phyloP scores from a whole-genome alignment of 2,113 vertebrate genomes.

The Thomomys bottae region DNA sequence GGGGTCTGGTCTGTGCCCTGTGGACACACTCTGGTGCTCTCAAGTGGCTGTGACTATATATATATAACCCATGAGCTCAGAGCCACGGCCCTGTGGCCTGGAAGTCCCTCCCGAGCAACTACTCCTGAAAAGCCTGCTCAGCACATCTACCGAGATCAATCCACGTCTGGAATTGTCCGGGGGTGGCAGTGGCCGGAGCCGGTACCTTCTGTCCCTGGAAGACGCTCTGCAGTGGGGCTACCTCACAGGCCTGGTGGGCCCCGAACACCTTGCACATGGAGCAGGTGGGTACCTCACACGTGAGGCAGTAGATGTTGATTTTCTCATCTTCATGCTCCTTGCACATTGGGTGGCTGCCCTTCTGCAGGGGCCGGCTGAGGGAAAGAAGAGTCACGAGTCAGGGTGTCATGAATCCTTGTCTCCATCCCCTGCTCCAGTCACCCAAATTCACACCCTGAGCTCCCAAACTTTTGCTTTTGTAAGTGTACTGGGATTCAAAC shows the following conservation, averaged over 20 bases:
- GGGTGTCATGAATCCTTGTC: neutral
- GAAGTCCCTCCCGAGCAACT: conserved; percentile 58
- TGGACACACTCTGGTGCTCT: conserved; percentile 31
- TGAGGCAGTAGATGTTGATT: conserved; percentile 98
- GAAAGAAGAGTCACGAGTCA: neutral
- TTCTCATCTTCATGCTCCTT: conserved; percentile 96
- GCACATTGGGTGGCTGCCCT: conserved; percentile 93
- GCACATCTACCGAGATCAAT: conserved; percentile 67
- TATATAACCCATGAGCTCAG: conserved; percentile 83
- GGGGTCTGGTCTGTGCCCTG: conserved; percentile 17
- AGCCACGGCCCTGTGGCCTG: neutral
- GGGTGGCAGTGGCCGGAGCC: accelerated
- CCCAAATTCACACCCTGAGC: neutral
- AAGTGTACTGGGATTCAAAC: too few relatives aligned
- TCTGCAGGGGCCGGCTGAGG: conserved; percentile 88
- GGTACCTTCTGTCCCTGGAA: conserved; percentile 92
- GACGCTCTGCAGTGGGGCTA: conserved; percentile 90
- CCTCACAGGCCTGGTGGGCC: conserved; percentile 95
- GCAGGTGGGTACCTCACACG: conserved; percentile 94
- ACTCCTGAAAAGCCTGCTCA: conserved; percentile 78
- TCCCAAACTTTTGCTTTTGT: neutral
- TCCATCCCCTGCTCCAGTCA: neutral
- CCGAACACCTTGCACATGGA: conserved; percentile 99
- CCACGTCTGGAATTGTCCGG: neutral
- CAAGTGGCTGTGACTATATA: conserved; percentile 83